Conservation (phyloP, 2,888 invertebrate species). For the Trichogramma evanescens region DNA sequence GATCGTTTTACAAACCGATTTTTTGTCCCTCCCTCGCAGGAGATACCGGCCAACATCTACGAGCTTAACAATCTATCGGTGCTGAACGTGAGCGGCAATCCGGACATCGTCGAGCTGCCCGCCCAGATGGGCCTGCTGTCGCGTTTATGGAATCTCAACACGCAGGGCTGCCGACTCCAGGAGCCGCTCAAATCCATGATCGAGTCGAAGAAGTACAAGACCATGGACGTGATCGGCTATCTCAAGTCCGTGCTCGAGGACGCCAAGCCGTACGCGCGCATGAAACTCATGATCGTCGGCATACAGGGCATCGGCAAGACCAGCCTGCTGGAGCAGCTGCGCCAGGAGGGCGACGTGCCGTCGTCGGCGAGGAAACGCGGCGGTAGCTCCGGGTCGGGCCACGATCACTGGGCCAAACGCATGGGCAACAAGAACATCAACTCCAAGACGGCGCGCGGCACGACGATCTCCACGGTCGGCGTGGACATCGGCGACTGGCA, state of each 20-base stretch:
- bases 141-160: slow-evolving; percentile 93
- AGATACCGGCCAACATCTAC: slow-evolving; percentile 76
- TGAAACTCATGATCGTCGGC: slow-evolving; percentile 96
- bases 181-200: slow-evolving; percentile 89
- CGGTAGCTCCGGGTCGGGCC: slow-evolving; percentile 57
- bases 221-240: slow-evolving; percentile 90
- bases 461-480: slow-evolving; percentile 90
- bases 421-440: slow-evolving; percentile 86
- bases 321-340: slow-evolving; percentile 77
- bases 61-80: slow-evolving; percentile 86
- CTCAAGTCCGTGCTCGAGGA: slow-evolving; percentile 82
- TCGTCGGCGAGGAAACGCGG: no score
- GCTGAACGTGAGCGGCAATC: slow-evolving; percentile 82
- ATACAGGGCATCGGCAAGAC: slow-evolving; percentile 85
- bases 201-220: slow-evolving; percentile 86
- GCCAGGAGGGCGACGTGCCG: slow-evolving; percentile 75
- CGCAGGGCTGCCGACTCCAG: slow-evolving; percentile 78
- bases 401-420: slow-evolving; percentile 87
- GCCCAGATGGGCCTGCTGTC: slow-evolving; percentile 91
- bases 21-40: slow-evolving; percentile 38
- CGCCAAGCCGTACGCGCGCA: slow-evolving; percentile 85
- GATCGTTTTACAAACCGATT: background rate
- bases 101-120: slow-evolving; percentile 79
- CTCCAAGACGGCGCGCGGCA: slow-evolving; percentile 67
- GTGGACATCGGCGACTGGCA: slow-evolving; percentile 96